Base-by-base conservation (phyloP, 1,140 invertebrate genomes). In the Diorhabda carinulata region DNA sequence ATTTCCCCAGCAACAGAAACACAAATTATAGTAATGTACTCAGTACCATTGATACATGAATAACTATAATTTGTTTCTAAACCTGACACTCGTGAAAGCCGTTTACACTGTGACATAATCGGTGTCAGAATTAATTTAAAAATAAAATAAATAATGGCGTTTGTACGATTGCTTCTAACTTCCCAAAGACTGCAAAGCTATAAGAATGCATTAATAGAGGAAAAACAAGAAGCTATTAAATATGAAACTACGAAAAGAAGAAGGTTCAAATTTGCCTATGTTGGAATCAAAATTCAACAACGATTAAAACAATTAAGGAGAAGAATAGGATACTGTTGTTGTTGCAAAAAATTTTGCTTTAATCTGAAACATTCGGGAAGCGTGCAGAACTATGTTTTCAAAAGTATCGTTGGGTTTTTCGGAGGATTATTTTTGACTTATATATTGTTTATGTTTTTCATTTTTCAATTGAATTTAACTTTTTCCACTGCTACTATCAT, bases 401-500 rank as follows among this genome's bases (percentile, higher is more conserved):
- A 86, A 72, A 89, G 86, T 76, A 66, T 87, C 2, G 71, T 86
- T 25, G 88, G 88, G 5, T 89, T 90, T 72, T 45, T 86, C 4
- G 82, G 84, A 2, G 88, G 88, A 0, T 82, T 89, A 66, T 68
- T 87, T 42, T 77, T 90, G 6, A 89, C 87, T 0, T 89, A 89
- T 73, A 78, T 89, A 40, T 86, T 88, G 68, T 89, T 87, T 72
- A 82, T 87, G 70, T 88, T 90, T 72, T 86, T 89, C 70, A 84
- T 88, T 2, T 83, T 87, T 64, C 87, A 89, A 77, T 73, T 90
- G 25, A 85, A 88, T 68, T 86, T 89, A 75, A 78, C 76, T 8
- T 72, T 86, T 3, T 77, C 79, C 0, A 82, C 79, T 0, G 84
- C 89, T 0, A 89, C 87, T 2, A 76, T 87, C 6, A 78, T 89